Evolutionary conservation across 23 tunicate species (phyloP), one percentile per base, ranked within the genome.

Genomic region (Ciona savignyi): DNA sequence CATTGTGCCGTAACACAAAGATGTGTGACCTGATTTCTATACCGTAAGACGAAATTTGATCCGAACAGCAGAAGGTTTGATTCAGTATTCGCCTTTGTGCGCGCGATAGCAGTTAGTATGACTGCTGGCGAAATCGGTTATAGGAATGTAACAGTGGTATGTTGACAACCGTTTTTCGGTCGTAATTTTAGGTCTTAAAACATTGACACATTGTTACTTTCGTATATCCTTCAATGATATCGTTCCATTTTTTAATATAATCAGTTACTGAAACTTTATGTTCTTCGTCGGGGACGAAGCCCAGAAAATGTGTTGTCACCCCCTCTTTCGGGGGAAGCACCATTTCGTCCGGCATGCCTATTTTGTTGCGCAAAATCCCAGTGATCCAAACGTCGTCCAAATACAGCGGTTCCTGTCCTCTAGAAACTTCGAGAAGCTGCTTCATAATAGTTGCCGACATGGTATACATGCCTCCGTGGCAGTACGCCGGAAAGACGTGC

Each of bases 381-480:
- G 81, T 77, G 1, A 77, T 77, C 81, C 81, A 77, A 3, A 77
- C 72, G 63, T 77, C 81, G 34, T 77, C 81, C 15, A 77, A 4
- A 4, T 33, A 23, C 24, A 77, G 66, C 3, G 63, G 34, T 32
- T 77, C 72, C 3, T 29, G 70, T 0, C 27, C 34, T 9, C 72
- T 33, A 1, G 81, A 66, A 22, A 1, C 51, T 25, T 65, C 72
- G 66, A 29, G 34, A 2, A 77, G 72, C 1, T 77, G 72, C 22
- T 35, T 30, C 4, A 66, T 69, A 0, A 77, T 69, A 1, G 25
- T n/a, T 0, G 71, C 71, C 1, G 71, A 31, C 48, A 76, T 68
- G 22, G 78, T 66, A 71, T 80, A 80, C 34, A 80, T 25, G 1
- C 85, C 85, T 4, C 85, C 85, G 35, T 80, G 85, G 71, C 85